phyloP scores from a whole-genome alignment of 35 echinoderm and acorn worm species.

The Lytechinus pictus region DNA sequence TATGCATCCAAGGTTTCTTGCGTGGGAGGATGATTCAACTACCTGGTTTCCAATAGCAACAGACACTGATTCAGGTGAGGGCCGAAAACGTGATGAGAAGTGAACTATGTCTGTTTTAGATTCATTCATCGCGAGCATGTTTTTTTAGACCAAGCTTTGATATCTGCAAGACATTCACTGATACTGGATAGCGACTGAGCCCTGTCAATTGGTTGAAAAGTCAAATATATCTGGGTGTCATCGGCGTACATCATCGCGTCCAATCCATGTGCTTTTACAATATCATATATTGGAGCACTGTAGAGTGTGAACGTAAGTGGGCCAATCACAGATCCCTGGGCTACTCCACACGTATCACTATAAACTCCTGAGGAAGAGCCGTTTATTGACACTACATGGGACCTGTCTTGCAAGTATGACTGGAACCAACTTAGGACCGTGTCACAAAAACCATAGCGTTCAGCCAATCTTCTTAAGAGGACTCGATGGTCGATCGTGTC shows the following conservation, averaged over 20 bases:
- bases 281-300: background rate
- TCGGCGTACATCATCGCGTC: constrained; percentile 34
- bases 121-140: constrained; percentile 21
- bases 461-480: background rate
- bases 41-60: too few relatives aligned
- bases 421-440: too few relatives aligned
- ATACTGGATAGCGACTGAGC: background rate
- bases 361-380: background rate
- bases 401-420: too few relatives aligned
- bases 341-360: constrained; percentile 10
- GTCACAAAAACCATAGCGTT: too few relatives aligned
- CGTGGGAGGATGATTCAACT: background rate
- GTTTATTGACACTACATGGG: too few relatives aligned
- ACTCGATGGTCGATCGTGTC: constrained; percentile 24
- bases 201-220: constrained; percentile 27
- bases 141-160: background rate
- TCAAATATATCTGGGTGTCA: background rate
- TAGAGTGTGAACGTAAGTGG: too few relatives aligned
- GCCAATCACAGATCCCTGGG: constrained; percentile 22
- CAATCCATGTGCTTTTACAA: constrained; percentile 27
- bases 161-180: background rate
- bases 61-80: too few relatives aligned
- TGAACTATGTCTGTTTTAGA: background rate
- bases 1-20: constrained; percentile 10
- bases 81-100: too few relatives aligned